Base-by-base conservation (phyloP, 1,140 invertebrate genomes). In the Micrasema longulum region DNA sequence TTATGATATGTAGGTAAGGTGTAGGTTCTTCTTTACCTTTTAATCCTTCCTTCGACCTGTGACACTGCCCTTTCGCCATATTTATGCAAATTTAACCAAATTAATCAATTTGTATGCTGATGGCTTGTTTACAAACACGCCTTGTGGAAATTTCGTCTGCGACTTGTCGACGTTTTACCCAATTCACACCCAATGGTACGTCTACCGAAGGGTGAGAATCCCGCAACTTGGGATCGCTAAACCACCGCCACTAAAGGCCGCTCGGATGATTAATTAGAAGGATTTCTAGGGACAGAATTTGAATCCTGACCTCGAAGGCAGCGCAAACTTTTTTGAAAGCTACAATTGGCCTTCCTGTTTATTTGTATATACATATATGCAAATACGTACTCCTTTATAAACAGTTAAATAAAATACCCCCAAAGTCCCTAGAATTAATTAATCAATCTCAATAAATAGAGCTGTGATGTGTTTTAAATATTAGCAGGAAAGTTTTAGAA, bases 61-160 rank as follows among this genome's bases (percentile, higher is more conserved):
- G 36, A 68, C 72, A 70, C 64, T 74, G 63, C 48, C 63, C 67
- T 47, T 53, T 70, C 72, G 60, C 67, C 63, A 70, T 71, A 74
- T 74, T 74, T 74, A 74, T 74, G 73, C 52, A 69, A 74, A 74
- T 74, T 71, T 74, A 74, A 43, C 68, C 62, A 74, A 74, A 74
- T 74, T 74, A 74, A 74, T 74, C 73, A 74, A 74, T 74, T 71
- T 74, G 73, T 74, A 74, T 74, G 73, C 73, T 74, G 73, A 74
- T 74, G 73, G 69, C 68, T 71, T 74, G 73, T 74, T 74, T 74
- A 74, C 73, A 68, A 74, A 74, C 73, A 71, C 66, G 62, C 47
- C 55, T 36, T 23, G 50, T 23, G 10, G 65, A 55, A 65, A 68
- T 68, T 66, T 55, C 22, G 48, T 60, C 50, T 9, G 35, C 48